Conservation (phyloP, 2,797 vertebrate genomes). For the Acrossocheilus fasciatus region DNA sequence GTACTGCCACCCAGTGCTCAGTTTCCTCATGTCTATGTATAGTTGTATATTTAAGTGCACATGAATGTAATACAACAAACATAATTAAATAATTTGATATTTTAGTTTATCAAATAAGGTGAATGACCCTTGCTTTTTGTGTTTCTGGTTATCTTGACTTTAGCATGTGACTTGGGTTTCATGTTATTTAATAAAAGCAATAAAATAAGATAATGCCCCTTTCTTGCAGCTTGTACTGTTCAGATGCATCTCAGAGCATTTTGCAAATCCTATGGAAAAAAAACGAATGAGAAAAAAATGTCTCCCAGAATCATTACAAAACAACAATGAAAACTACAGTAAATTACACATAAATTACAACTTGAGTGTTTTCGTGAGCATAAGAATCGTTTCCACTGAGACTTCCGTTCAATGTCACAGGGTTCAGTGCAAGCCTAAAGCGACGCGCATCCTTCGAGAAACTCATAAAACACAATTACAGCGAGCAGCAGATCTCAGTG, state of each 20-base stretch:
- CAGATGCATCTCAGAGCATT: background rate
- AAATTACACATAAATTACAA: background rate
- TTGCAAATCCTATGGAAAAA: background rate
- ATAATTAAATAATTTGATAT: constrained; percentile 4
- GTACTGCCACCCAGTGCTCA: background rate
- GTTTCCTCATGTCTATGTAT: background rate
- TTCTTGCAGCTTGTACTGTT: background rate
- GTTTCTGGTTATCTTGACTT: background rate
- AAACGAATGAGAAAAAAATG: background rate
- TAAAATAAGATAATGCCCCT: background rate
- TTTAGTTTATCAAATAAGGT: background rate
- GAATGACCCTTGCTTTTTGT: background rate
- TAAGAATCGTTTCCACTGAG: background rate
- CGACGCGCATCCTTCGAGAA: background rate
- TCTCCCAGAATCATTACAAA: background rate
- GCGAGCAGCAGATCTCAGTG: background rate
- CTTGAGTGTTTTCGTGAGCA: background rate
- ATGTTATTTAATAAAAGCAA: constrained; percentile 14
- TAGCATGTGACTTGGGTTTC: background rate
- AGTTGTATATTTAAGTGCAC: background rate
- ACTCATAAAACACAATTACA: background rate
- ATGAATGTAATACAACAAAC: background rate
- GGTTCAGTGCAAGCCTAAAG: background rate
- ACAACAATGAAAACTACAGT: background rate
- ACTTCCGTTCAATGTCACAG: background rate